These are phyloP conservation scores for Nudaria mundana DNA, from an alignment of 2,888 invertebrate genomes.

Conservation along the genomic window DNA sequence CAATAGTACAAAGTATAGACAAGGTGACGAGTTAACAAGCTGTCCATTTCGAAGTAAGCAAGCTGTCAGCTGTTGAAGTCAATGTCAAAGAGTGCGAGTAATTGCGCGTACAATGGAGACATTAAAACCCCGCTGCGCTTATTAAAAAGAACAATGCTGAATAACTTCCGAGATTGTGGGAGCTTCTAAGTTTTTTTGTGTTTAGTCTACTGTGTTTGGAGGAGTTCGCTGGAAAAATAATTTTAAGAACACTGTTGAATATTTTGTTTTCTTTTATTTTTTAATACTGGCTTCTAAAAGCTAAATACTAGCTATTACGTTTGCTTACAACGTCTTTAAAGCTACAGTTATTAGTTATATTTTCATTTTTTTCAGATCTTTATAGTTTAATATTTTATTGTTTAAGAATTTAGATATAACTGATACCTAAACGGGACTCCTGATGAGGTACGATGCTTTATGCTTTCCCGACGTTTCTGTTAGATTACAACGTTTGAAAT, in stretches of 20 bases:
- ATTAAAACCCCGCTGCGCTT: slow-evolving; percentile 24
- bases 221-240: background rate
- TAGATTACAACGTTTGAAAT: too few relatives aligned
- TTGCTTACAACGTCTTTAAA: too few relatives aligned
- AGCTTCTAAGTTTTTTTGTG: slow-evolving; percentile 3
- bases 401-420: too few relatives aligned
- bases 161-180: slow-evolving; percentile 19
- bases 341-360: too few relatives aligned
- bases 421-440: too few relatives aligned
- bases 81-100: slow-evolving; percentile 25
- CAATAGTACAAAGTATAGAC: too few relatives aligned
- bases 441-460: too few relatives aligned
- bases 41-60: too few relatives aligned
- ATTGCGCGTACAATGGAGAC: slow-evolving; percentile 35
- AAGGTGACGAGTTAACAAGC: too few relatives aligned
- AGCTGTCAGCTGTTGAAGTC: slow-evolving; percentile 8
- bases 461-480: too few relatives aligned
- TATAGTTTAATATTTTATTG: too few relatives aligned
- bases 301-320: background rate
- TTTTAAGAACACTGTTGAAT: background rate
- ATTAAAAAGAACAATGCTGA: slow-evolving; percentile 35
- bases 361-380: too few relatives aligned
- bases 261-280: background rate
- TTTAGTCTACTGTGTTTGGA: slow-evolving; percentile 3
- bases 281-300: background rate